Evolutionary conservation across 2,797 vertebrate genomes (phyloP).

Genomic region (Crypturellus tataupa): DNA sequence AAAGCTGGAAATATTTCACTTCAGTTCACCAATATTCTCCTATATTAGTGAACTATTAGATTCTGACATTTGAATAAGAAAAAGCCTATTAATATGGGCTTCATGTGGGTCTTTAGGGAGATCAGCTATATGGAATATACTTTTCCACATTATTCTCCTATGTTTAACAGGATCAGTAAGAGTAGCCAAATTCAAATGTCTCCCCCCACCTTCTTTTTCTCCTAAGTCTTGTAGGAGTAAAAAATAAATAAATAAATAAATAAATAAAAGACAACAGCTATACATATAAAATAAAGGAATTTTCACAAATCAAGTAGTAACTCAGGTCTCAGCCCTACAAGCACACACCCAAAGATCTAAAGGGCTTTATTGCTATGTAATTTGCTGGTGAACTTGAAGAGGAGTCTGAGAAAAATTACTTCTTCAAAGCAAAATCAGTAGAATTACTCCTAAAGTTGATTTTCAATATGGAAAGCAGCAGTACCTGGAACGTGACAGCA

Average conservation of each 20-base stretch:
- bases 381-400: not conserved
- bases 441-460: not conserved
- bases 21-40: not conserved
- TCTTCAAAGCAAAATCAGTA: not conserved
- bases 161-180: not conserved
- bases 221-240: not conserved
- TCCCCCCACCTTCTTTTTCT: too few species aligned
- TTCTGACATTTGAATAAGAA: not conserved
- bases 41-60: not conserved
- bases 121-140: not conserved
- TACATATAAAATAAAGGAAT: not conserved
- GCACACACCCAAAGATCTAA: not conserved
- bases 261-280: too few species aligned
- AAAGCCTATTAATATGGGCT: not conserved
- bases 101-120: not conserved
- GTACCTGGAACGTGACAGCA: not conserved
- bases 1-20: not conserved
- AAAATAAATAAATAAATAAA: too few species aligned
- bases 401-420: not conserved
- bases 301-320: not conserved
- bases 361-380: not conserved
- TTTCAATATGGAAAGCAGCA: not conserved
- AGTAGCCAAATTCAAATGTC: not conserved
- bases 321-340: not conserved
- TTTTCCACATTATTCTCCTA: not conserved